Evolutionary conservation across 2,888 invertebrate genomes (phyloP), one percentile per base, ranked within the genome.

Genomic region (Dryobota labecula): DNA sequence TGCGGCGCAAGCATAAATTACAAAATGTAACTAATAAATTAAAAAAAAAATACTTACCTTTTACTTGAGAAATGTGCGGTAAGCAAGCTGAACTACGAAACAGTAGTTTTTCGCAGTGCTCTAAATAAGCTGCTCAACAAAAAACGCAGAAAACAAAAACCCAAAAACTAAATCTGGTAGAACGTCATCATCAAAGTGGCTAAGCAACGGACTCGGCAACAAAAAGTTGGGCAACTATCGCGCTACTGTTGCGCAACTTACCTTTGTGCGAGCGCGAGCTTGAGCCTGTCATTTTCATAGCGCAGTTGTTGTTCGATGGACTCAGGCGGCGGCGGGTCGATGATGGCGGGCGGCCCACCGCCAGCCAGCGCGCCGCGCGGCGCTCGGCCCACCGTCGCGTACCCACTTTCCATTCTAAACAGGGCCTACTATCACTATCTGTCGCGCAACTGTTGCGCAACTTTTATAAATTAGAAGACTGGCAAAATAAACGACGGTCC

Each of bases 201-300:
- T n/a, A 51, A 69, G 58, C 78, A 49, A 36, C 53, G 51, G 43
- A 41, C 15, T 33, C 49, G 20, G 36, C 68, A 13, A 67, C 76
- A 47, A 56, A 65, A 49, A 38, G 43, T 57, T 20, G 47, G 68
- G 51, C 64, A 60, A 57, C 77, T 74, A 69, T 57, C 68, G 54
- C 68, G 51, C 61, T 47, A 88, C 92, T 89, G 53, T 49, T 36
- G 64, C 57, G 41, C 68, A 36, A 81, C 81, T 80, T 27, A 90
- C 98, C 98, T 98, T 99, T 94, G 78, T 58, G 79, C 79, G 73
- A 99, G 96, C 36, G 99, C 99, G 88, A 98, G 96, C 96, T 99
- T 99, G 84, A 99, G 97, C 87, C 98, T 97, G 92, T 99, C 99
- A 91, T 99, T 99, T 94, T 99, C 99, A 93, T 99, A 99, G 92